Evolutionary conservation across 2,888 invertebrate species (phyloP), one percentile per base, ranked within the genome.

Genomic region (Fissipunctia ypsillon): DNA sequence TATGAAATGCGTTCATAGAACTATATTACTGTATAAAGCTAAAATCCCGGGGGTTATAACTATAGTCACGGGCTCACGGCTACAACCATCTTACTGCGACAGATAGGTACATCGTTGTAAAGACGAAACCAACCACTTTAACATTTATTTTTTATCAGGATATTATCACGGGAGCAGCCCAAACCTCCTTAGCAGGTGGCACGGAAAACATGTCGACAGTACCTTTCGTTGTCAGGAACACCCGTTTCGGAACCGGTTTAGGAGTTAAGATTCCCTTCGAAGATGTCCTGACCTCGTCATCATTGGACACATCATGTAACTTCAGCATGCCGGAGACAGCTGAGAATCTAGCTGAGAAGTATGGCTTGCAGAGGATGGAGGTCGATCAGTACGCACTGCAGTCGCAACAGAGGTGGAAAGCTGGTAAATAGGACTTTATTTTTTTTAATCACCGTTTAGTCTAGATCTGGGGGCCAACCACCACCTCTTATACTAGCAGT

Each of bases 281-380:
- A 94, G 99, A 99, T 94, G 95, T 97, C 0, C 93, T 99, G 28
- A 84, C 88, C 0, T 81, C 90, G 1, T 98, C 98, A 4, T 97
- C 99, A 7, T 97, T 98, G 19, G 99, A 99, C 90, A 97, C 97
- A 0, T 97, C 98, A 90, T 98, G 98, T 92, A 98, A 99, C 90
- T 97, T 98, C 82, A 98, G 99, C 0, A 99, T 99, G 99, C 99
- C 98, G 0, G 93, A 99, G 82, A 99, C 99, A 0, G 99, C 99
- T 12, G 99, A 99, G 94, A 99, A 99, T 91, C 95, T 99, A 68
- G 99, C 98, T 0, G 98, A 97, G 73, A 97, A 98, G 89, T 98
- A 98, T 89, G 97, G 97, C 78, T 94, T 99, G 71, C 97, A 97
- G 5, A 96, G 98, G 69, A 97, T 98, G 81, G 98, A 98, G 84